A percentile compares a stretch with the other conserved stretches of the same genome.
Conservation (phyloP, 2,888 invertebrate genomes). For the Zaprionus lineosus region DNA sequence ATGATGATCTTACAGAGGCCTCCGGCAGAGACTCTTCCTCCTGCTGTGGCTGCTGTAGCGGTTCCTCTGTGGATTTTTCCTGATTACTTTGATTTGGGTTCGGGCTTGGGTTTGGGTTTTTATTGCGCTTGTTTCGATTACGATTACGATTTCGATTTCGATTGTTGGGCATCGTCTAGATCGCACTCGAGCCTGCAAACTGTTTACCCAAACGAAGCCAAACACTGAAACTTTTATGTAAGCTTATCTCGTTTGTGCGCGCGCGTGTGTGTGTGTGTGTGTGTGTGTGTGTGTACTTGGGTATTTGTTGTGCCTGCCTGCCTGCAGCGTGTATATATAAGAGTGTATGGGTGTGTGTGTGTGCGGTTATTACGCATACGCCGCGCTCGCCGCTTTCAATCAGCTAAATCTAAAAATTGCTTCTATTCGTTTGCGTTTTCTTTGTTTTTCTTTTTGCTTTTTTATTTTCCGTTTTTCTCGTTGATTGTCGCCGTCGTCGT, state of each 20-base stretch:
- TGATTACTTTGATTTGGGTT: conserved; percentile 54
- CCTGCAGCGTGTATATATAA: too few relatives aligned
- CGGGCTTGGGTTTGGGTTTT: conserved; percentile 70
- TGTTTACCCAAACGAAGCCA: conserved; percentile 11
- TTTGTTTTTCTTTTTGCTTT: conserved; percentile 17
- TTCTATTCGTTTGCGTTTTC: conserved; percentile 34
- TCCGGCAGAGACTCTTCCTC: conserved; percentile 4
- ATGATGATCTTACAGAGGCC: conserved; percentile 12
- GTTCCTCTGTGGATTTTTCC: neutral
- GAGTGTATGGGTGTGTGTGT: conserved; percentile 33
- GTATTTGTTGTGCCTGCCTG: conserved; percentile 32
- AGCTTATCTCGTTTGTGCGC: conserved; percentile 4
- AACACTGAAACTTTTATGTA: conserved; percentile 26
- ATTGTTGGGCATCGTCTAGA: conserved; percentile 79
- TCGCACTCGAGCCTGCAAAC: conserved; percentile 42
- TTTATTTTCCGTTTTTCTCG: conserved; percentile 27
- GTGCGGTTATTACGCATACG: conserved; percentile 57
- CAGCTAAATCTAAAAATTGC: conserved; percentile 64
- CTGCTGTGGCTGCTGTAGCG: conserved; percentile 9
- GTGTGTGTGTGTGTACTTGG: conserved; percentile 11
- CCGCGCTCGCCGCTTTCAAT: conserved; percentile 45
- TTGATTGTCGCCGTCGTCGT: conserved; percentile 40
- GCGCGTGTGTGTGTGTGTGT: conserved; percentile 22
- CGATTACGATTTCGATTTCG: conserved; percentile 76
- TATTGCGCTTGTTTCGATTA: conserved; percentile 77